A percentile compares a stretch with the other conserved stretches of the same genome.
Conservation (phyloP, 2,888 invertebrate genomes). For the Deilephila porcellus region DNA sequence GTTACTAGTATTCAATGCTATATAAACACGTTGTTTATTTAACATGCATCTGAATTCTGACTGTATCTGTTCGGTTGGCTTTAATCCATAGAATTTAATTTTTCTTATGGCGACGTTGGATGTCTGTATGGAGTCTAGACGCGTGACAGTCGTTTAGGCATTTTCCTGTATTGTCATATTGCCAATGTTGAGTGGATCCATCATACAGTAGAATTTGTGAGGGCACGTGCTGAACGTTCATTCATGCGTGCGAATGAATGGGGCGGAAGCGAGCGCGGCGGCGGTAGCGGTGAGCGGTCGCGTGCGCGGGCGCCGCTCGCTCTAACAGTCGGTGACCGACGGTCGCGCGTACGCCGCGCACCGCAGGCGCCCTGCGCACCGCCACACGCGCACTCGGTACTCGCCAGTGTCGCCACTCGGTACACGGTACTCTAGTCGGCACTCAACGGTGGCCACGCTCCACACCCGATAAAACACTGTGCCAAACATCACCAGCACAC, state of each 20-base stretch:
- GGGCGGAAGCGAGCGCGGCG: constrained; percentile 40
- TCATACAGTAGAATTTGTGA: constrained; percentile 63
- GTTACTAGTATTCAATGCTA: background rate
- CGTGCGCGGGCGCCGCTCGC: constrained; percentile 40
- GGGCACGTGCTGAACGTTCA: constrained; percentile 72
- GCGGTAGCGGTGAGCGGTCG: constrained; percentile 24
- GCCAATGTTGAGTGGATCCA: constrained; percentile 49
- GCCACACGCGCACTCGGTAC: constrained; percentile 58
- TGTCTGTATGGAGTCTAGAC: constrained; percentile 37
- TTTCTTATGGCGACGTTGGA: constrained; percentile 6
- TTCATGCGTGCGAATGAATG: constrained; percentile 79
- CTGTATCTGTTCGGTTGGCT: background rate
- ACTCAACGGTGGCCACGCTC: constrained; percentile 30
- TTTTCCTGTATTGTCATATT: constrained; percentile 39
- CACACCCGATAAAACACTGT: constrained; percentile 32
- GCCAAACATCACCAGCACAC: constrained; percentile 45
- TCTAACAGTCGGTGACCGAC: constrained; percentile 70
- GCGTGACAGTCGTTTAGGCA: constrained; percentile 37
- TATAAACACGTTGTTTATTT: constrained; percentile 9
- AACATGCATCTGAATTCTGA: background rate
- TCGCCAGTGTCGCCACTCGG: too few species aligned
- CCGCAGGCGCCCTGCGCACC: constrained; percentile 55
- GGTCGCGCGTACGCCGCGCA: constrained; percentile 66
- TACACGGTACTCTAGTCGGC: constrained; percentile 37
- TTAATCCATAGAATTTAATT: constrained; percentile 12